Conservation (phyloP, 2,888 invertebrate genomes). For the Heliconius ismenius region DNA sequence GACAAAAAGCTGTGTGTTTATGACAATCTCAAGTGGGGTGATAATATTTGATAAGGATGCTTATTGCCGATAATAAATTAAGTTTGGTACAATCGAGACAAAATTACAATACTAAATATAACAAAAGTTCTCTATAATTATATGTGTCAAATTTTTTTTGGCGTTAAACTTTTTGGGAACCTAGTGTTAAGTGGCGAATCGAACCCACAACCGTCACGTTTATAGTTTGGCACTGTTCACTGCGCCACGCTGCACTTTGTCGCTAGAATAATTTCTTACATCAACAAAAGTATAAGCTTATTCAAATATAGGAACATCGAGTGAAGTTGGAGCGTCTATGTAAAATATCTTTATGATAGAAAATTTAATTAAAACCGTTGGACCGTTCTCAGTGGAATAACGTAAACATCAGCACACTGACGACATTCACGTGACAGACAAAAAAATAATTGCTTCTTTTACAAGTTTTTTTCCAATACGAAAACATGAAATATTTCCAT, state of each 20-base stretch:
- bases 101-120: slow-evolving; percentile 34
- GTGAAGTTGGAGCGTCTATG: not conserved
- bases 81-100: slow-evolving; percentile 49
- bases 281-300: not conserved
- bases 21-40: slow-evolving; percentile 50
- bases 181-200: no score
- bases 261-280: not conserved
- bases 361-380: slow-evolving; percentile 28
- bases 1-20: slow-evolving; percentile 52
- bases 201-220: no score
- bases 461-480: not conserved
- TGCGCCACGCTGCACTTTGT: not conserved
- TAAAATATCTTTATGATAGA: slow-evolving; percentile 3
- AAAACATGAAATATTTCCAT: not conserved
- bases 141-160: not conserved
- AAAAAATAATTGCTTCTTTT: slow-evolving; percentile 10
- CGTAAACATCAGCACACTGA: slow-evolving; percentile 8
- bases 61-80: slow-evolving; percentile 41
- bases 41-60: slow-evolving; percentile 48
- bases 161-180: no score
- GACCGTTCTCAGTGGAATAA: slow-evolving; percentile 18
- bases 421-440: slow-evolving; percentile 1
- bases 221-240: no score
- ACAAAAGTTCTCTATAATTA: not conserved
- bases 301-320: not conserved